Conservation (phyloP, 2,888 invertebrate genomes). For the Hydrotaea cyrtoneurina region DNA sequence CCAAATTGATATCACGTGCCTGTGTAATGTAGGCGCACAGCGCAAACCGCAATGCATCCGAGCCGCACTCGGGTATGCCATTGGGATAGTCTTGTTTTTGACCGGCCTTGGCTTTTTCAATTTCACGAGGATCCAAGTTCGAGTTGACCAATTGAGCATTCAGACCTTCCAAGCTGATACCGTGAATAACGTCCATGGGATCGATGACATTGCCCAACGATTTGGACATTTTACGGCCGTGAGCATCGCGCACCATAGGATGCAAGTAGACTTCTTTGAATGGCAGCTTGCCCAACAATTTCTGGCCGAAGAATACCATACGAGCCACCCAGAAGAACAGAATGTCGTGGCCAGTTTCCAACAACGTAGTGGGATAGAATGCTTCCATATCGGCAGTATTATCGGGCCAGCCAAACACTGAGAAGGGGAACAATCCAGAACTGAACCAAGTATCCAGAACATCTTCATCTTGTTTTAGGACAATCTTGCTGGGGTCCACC, state of each 20-base stretch:
- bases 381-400: slow-evolving; percentile 86
- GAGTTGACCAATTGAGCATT: slow-evolving; percentile 88
- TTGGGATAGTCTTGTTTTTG: slow-evolving; percentile 91
- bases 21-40: slow-evolving; percentile 94
- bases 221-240: slow-evolving; percentile 99
- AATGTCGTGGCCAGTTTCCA: slow-evolving; percentile 99
- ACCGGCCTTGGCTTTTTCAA: slow-evolving; percentile 87
- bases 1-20: slow-evolving; percentile 96
- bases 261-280: slow-evolving; percentile 97
- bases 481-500: slow-evolving; percentile 82
- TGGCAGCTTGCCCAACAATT: slow-evolving; percentile 93
- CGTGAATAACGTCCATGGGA: slow-evolving; percentile 96
- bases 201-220: slow-evolving; percentile 99
- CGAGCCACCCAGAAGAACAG: slow-evolving; percentile 99
- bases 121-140: slow-evolving; percentile 93
- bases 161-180: slow-evolving; percentile 90
- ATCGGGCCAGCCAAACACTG: slow-evolving; percentile 98
- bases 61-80: slow-evolving; percentile 97
- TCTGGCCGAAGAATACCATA: slow-evolving; percentile 98
- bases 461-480: slow-evolving; percentile 92
- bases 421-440: slow-evolving; percentile 97
- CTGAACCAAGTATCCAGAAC: slow-evolving; percentile 99
- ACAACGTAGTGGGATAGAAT: slow-evolving; percentile 94
- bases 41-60: slow-evolving; percentile 86
- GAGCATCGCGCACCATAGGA: slow-evolving; percentile 98